Evolutionary conservation across 2,113 vertebrate genomes (phyloP), one percentile per base, ranked within the genome.

Genomic region (Aegithalos caudatus): DNA sequence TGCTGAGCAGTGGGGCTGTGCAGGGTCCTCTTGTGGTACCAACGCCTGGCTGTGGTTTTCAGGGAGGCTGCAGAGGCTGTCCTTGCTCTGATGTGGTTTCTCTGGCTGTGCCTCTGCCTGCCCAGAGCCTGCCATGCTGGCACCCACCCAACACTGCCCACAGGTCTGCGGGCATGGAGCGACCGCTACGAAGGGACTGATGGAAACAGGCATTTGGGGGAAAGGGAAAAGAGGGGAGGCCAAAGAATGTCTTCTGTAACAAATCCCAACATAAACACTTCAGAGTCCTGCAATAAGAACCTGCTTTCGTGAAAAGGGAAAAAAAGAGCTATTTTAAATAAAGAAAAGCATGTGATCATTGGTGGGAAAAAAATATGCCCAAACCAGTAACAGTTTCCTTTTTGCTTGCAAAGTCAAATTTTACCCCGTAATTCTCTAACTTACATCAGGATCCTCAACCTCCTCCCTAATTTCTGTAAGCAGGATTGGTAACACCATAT

Each of bases 101-200:
- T 58, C 67, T 45, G 66, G 44, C 69, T 51, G 53, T 77, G 57
- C 22, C 56, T 78, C 54, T 47, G 79, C 72, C 56, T 44, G 51
- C 31, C 76, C 51, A 66, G 56, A 81, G 57, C 81, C 64, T 69
- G 44, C 50, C 38, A 28, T 0, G 19, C 82, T 44, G 56, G 10
- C 19, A 66, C 47, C 57, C 81, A 50, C 28, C 79, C 25, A 6
- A 66, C 23, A 42, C 27, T 90, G 72, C 62, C 54, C 67, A 54
- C 9, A 7, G 35, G 10, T 58, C 42, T 50, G 64, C 0, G 2
- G 27, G 58, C 31, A 57, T 12, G 31, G 47, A 58, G 37, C 0
- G 0, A 67, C 22, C 0, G 0, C 60, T 56, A 42, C 0, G 1
- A 58, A 76, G 42, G 42, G 48, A 53, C 35, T 1, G 8, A 53